A percentile compares a stretch with the other conserved stretches of the same genome.
phyloP scores from a whole-genome alignment of 1,140 invertebrate genomes.

The Cheumatopsyche charites region DNA sequence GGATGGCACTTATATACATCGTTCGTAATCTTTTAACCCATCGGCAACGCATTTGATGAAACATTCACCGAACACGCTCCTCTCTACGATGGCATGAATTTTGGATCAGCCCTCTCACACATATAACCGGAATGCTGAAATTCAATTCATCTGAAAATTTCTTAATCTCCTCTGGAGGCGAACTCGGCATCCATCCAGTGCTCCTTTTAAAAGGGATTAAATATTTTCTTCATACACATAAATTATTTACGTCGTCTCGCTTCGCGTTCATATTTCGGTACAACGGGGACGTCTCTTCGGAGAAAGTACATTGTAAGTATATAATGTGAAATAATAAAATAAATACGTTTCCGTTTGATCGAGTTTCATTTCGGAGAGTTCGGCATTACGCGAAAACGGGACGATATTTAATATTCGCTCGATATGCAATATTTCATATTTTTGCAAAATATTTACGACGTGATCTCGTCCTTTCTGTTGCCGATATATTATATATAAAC shows the following conservation, averaged over 20 bases:
- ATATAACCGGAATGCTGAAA: conserved; percentile 7
- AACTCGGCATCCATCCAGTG: neutral
- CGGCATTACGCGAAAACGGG: too few relatives aligned
- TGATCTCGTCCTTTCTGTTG: neutral
- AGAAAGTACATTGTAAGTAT: too few relatives aligned
- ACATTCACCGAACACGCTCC: conserved; percentile 12
- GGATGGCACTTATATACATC: conserved; percentile 7
- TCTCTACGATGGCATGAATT: neutral
- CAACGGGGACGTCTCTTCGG: neutral
- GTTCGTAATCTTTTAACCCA: conserved; percentile 25
- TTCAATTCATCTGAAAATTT: conserved; percentile 15
- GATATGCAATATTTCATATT: too few relatives aligned
- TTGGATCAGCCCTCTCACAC: neutral
- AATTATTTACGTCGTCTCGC: conserved; percentile 22
- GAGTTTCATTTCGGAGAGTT: too few relatives aligned
- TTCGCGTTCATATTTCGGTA: conserved; percentile 19
- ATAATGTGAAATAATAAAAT: too few relatives aligned
- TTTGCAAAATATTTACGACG: conserved; percentile 7
- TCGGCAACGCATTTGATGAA: conserved; percentile 26
- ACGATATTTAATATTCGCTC: too few relatives aligned
- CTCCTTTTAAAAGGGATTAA: conserved; percentile 17
- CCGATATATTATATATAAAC: too few relatives aligned
- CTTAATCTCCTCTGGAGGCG: neutral
- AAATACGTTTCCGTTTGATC: too few relatives aligned
- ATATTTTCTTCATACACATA: conserved; percentile 24